phyloP scores from a whole-genome alignment of 2,888 invertebrate species.

The Synergus japonicus region DNA sequence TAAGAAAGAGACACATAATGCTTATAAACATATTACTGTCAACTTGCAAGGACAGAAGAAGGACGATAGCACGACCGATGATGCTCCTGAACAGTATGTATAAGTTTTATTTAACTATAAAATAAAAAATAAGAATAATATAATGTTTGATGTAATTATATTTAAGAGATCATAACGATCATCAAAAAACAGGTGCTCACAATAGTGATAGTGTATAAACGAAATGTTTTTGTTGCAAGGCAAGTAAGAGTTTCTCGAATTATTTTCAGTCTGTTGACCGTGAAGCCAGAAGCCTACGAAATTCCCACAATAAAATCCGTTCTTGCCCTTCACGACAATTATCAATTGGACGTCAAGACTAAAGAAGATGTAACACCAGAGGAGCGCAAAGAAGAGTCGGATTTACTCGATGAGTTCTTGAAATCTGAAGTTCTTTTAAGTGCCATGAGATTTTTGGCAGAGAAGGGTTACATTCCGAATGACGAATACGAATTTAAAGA shows the following conservation, averaged over 20 bases:
- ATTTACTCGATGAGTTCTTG: conserved; percentile 88
- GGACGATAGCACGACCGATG: conserved; percentile 84
- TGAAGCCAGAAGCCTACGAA: conserved; percentile 82
- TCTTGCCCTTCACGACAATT: conserved; percentile 87
- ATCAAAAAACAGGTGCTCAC: too few relatives aligned
- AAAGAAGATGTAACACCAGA: conserved; percentile 87
- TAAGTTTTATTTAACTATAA: conserved; percentile 6
- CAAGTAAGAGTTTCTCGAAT: neutral
- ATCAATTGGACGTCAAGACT: conserved; percentile 84
- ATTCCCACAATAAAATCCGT: conserved; percentile 88
- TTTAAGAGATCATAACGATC: too few relatives aligned
- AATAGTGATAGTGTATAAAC: too few relatives aligned
- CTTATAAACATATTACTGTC: conserved; percentile 83
- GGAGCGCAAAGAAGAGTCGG: conserved; percentile 88
- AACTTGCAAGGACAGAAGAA: conserved; percentile 88
- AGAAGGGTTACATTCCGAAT: conserved; percentile 78
- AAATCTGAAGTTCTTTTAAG: conserved; percentile 87
- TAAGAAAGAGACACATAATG: conserved; percentile 86
- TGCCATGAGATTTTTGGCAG: conserved; percentile 83
- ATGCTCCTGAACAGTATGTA: conserved; percentile 87
- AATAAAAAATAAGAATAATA: neutral
- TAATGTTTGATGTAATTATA: too few relatives aligned
- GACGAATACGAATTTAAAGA: conserved; percentile 82
- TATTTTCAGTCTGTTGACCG: conserved; percentile 82
- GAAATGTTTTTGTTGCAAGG: too few relatives aligned